phyloP scores from a whole-genome alignment of 2,113 vertebrate genomes.

The Odocoileus hemionus region DNA sequence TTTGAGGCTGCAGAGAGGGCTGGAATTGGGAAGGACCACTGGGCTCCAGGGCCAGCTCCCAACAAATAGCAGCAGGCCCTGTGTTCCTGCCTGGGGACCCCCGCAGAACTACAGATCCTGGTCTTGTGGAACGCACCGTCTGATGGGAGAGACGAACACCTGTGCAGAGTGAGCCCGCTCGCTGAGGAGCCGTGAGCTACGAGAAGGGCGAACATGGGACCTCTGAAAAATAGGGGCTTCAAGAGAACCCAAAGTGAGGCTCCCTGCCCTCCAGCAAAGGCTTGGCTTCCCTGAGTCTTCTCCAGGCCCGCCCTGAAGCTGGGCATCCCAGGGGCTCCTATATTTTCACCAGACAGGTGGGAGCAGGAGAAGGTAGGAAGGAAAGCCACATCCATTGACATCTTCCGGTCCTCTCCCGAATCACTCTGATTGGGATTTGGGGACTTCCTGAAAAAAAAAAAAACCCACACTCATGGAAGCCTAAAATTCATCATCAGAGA shows the following conservation, averaged over 20 bases:
- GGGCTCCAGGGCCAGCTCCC: neutral
- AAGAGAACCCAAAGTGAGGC: neutral
- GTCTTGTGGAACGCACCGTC: rapidly evolving
- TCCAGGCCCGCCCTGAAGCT: neutral
- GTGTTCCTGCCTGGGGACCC: neutral
- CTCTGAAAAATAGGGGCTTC: neutral
- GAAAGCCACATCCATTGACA: rapidly evolving
- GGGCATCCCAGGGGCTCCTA: neutral
- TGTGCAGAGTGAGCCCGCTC: neutral
- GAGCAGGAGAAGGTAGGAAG: neutral
- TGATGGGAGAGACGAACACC: neutral
- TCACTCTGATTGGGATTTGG: neutral
- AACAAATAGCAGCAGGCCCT: neutral
- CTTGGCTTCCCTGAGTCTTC: neutral
- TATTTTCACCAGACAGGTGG: neutral
- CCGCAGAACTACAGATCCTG: neutral
- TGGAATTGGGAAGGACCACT: rapidly evolving
- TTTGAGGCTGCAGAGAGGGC: neutral
- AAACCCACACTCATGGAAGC: neutral
- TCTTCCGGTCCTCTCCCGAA: rapidly evolving
- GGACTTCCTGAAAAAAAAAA: neutral
- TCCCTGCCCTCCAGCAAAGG: neutral
- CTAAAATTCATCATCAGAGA: neutral
- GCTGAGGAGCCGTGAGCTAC: neutral
- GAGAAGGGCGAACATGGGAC: neutral